Base-by-base conservation (phyloP, 2,797 vertebrate genomes). In the Xerus rutilus region DNA sequence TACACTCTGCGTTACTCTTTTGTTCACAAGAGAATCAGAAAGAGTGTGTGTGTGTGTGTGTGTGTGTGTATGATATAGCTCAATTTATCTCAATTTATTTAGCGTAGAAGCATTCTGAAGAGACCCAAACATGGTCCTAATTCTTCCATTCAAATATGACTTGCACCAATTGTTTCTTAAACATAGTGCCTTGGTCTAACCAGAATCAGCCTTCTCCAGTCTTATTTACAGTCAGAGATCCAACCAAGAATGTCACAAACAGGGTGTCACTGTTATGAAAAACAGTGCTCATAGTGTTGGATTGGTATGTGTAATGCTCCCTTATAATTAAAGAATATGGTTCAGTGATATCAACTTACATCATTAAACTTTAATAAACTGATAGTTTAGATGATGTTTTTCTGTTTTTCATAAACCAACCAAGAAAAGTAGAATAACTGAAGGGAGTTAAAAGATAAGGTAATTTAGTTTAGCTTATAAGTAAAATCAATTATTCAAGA, bases 401-500 rank as follows among this genome's bases (percentile, higher is more conserved):
- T 45, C 39, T 91, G 20, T 73, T 74, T 93, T 72, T 62, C 11
- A 76, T 86, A 76, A 93, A 67, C 21, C 17, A 76, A 89, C 54
- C 54, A 21, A 57, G 54, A 59, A 76, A 84, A 95, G 74, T 69
- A 83, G 17, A 5, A n/a, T 64, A 79, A 64, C 15, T 87, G n/a
- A 87, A 90, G 77, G 35, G 35, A 79, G 8, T 86, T 86, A 84
- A 91, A 92, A 88, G 52, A 21, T 67, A 52, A 47, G 13, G 23
- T 86, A 43, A 49, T 79, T 4, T 64, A 87, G 30, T 3, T 90
- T 93, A 82, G 35, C 52, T 79, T 73, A 85, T 78, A 91, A 94
- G n/a, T 81, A 88, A 93, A 89, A 81, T 78, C 67, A 93, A 70
- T 25, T n/a, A n/a, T 45, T 76, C 20, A 85, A 88, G 25, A 59